Percentiles rank a stretch among this genome's conserved stretches.
Conservation (phyloP, 2,113 vertebrate species). For the Chloropsis hardwickii region DNA sequence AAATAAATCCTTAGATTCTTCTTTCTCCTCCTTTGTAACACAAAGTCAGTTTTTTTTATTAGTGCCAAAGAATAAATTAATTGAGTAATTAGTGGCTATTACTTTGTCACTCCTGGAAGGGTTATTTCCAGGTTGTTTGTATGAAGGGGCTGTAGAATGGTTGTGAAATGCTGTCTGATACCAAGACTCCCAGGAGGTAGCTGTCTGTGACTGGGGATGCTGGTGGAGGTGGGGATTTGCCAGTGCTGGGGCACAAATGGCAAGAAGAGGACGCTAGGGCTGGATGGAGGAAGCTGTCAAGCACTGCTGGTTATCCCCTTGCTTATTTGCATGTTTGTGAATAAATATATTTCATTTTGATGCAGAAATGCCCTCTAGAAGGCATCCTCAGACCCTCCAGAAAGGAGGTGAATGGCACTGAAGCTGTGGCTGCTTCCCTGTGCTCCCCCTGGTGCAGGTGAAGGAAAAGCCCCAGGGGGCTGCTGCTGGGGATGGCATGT, state of each 20-base stretch:
- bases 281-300: neutral
- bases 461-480: neutral
- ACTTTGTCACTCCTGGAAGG: neutral
- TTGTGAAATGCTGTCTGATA: neutral
- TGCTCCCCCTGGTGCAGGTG: neutral
- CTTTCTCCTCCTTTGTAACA: neutral
- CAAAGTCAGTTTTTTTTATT: slow-evolving; percentile 28
- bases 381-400: neutral
- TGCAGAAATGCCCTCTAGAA: neutral
- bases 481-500: neutral
- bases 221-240: neutral
- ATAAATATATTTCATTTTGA: neutral
- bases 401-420: neutral
- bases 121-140: neutral
- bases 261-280: neutral
- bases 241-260: neutral
- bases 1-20: slow-evolving; percentile 46
- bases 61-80: slow-evolving; percentile 20
- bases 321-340: neutral
- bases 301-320: neutral
- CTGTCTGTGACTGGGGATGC: neutral
- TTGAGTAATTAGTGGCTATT: slow-evolving; percentile 8
- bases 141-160: neutral
- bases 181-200: neutral
- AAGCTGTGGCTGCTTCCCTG: neutral